A percentile compares a stretch with the other conserved stretches of the same genome.
Evolutionary conservation across 2,113 vertebrate species (phyloP).

Genomic region (Mobula hypostoma): DNA sequence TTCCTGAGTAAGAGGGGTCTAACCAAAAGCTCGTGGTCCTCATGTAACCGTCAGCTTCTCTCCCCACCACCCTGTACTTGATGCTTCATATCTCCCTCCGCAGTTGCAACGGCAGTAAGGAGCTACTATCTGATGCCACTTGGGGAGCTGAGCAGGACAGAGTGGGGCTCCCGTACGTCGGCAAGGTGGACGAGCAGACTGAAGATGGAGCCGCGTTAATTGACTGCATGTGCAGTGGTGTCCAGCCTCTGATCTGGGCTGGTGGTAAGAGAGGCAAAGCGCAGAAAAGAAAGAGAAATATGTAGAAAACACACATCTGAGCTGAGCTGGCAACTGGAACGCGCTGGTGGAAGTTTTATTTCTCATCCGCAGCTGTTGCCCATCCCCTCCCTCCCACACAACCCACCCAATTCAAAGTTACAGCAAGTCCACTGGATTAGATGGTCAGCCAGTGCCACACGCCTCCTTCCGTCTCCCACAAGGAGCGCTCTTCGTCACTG

Average conservation of each 20-base stretch:
- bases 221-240: not conserved
- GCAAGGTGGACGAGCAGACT: not conserved
- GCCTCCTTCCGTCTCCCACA: not conserved
- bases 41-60: not conserved
- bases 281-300: not conserved
- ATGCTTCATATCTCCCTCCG: too few relatives aligned
- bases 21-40: not conserved
- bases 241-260: not conserved
- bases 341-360: slow-evolving; percentile 18
- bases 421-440: not conserved
- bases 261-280: not conserved
- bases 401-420: not conserved
- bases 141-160: not conserved
- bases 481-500: too few relatives aligned
- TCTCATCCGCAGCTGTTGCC: not conserved
- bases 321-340: not conserved
- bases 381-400: not conserved
- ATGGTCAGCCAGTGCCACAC: not conserved
- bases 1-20: slow-evolving; percentile 3
- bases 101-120: not conserved
- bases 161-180: not conserved
- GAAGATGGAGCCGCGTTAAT: not conserved
- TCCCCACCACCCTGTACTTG: too few relatives aligned
- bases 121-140: not conserved
- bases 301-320: slow-evolving; percentile 8